Evolutionary conservation across 2,888 invertebrate species (phyloP).

Genomic region (Barypeithes pellucidus): DNA sequence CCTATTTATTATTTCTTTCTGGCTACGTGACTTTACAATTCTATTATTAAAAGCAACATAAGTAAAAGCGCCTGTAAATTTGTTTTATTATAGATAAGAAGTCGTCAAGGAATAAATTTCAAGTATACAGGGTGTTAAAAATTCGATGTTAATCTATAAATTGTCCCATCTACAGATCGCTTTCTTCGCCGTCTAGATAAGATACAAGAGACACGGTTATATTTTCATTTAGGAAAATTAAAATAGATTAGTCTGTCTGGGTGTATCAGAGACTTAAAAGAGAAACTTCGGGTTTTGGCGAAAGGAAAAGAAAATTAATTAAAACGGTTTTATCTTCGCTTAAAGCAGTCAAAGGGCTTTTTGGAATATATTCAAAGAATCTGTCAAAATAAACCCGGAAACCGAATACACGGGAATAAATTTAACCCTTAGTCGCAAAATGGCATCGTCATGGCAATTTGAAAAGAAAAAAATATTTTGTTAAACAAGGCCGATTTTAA

Average conservation of each 20-base stretch:
- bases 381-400: no score
- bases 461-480: no score
- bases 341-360: not conserved
- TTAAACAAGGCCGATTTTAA: no score
- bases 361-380: not conserved
- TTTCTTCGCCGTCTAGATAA: constrained; percentile 10
- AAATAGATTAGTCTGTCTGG: constrained; percentile 11
- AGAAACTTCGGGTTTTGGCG: not conserved
- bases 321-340: not conserved
- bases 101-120: no score
- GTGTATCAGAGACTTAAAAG: constrained; percentile 7
- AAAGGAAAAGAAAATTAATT: constrained; percentile 4
- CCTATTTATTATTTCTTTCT: not conserved
- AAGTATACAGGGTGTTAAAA: no score
- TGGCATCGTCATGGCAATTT: no score
- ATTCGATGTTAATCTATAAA: no score
- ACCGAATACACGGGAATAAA: no score
- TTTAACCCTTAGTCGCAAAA: not conserved
- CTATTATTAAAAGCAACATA: no score
- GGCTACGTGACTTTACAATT: not conserved
- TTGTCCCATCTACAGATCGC: not conserved
- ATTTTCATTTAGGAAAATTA: constrained; percentile 17
- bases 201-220: not conserved
- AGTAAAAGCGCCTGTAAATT: no score
- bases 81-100: no score